Conservation (phyloP, 2,888 invertebrate species). For the Julus scanicus region DNA sequence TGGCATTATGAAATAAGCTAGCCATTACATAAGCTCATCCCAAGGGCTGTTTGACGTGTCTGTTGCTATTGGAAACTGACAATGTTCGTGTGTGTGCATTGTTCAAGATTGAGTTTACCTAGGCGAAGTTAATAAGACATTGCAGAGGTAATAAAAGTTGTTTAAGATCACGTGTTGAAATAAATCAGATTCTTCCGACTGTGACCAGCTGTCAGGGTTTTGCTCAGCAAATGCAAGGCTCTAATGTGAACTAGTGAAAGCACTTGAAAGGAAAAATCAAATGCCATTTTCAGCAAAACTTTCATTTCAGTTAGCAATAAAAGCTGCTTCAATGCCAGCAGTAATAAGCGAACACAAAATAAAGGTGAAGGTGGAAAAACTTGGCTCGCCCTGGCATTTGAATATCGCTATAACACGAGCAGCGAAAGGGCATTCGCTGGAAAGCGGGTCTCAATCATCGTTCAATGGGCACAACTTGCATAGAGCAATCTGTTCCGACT, state of each 20-base stretch:
- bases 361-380: constrained; percentile 38
- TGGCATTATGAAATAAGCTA: not conserved
- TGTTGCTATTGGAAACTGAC: no score
- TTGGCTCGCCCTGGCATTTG: not conserved
- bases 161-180: not conserved
- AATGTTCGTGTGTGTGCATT: not conserved
- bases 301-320: constrained; percentile 44
- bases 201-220: constrained; percentile 36
- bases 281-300: constrained; percentile 31
- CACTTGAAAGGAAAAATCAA: not conserved
- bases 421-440: constrained; percentile 16
- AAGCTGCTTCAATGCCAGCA: not conserved
- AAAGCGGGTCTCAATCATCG: not conserved
- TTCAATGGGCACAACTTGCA: not conserved
- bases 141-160: constrained; percentile 29
- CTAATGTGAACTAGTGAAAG: not conserved
- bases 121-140: constrained; percentile 29
- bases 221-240: not conserved
- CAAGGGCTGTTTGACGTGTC: no score
- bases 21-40: no score
- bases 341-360: constrained; percentile 2
- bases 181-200: constrained; percentile 21
- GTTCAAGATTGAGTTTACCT: constrained; percentile 6
- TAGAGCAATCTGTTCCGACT: constrained; percentile 36
- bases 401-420: not conserved